Evolutionary conservation across 2,797 vertebrate genomes (phyloP).

Genomic region (Acanthurus leucopareius): DNA sequence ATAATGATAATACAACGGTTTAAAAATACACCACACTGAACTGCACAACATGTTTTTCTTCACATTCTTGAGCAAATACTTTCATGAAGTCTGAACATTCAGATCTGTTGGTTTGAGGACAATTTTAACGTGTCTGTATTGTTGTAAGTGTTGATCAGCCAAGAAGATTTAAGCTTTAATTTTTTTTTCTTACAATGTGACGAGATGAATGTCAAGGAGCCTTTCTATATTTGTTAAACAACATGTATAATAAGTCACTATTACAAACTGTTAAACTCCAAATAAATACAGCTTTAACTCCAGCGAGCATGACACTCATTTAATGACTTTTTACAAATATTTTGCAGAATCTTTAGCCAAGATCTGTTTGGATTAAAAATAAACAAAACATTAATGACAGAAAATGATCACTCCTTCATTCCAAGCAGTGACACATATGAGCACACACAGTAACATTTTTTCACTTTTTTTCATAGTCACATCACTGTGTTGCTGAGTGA

Average conservation of each 20-base stretch:
- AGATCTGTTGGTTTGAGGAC: slow-evolving; percentile 37
- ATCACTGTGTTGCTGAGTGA: slow-evolving; percentile 7
- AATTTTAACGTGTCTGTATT: neutral
- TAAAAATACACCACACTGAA: slow-evolving; percentile 41
- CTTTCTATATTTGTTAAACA: neutral
- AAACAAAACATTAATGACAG: neutral
- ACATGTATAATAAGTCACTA: neutral
- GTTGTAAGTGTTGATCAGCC: neutral
- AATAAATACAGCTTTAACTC: slow-evolving; percentile 13
- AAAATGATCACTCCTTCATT: neutral
- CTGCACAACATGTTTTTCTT: slow-evolving; percentile 45
- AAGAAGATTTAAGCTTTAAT: neutral
- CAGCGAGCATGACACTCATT: neutral
- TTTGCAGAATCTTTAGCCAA: neutral
- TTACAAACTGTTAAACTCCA: neutral
- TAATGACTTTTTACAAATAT: neutral
- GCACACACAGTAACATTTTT: neutral
- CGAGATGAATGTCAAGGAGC: slow-evolving; percentile 6
- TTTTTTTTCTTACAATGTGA: neutral
- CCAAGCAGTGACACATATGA: slow-evolving; percentile 9
- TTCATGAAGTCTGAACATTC: slow-evolving; percentile 84
- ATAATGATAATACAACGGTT: slow-evolving; percentile 18
- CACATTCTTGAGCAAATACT: slow-evolving; percentile 82
- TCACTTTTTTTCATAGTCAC: neutral
- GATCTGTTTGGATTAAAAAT: neutral